Conservation (phyloP, 2,797 vertebrate species). For the Muscicapa comitata region DNA sequence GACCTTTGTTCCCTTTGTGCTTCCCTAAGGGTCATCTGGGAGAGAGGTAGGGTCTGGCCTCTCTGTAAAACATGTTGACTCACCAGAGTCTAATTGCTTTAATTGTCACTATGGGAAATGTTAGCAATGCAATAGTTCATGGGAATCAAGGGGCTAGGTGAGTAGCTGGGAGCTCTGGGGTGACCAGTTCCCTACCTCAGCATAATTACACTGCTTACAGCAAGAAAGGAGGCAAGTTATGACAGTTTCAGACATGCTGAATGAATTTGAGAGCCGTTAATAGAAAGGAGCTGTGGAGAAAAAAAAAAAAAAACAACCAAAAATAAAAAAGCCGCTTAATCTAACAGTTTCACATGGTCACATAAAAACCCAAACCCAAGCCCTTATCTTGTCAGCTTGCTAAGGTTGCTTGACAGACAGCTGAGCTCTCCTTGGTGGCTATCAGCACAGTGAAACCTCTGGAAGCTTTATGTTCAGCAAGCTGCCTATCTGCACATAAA, state of each 20-base stretch:
- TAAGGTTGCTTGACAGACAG: background rate
- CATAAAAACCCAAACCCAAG: background rate
- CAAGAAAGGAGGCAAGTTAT: background rate
- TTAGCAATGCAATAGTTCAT: background rate
- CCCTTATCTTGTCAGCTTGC: background rate
- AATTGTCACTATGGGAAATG: background rate
- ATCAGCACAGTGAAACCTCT: background rate
- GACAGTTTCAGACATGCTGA: background rate
- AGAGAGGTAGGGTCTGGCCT: background rate
- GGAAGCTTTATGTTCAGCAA: background rate
- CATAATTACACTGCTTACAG: background rate
- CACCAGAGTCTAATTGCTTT: background rate
- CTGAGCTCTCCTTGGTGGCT: background rate
- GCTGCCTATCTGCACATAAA: background rate
- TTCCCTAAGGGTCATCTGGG: background rate
- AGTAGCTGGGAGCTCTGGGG: background rate
- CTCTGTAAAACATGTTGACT: background rate
- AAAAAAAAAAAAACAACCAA: too few species aligned
- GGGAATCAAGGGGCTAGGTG: accelerated
- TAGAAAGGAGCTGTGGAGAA: background rate
- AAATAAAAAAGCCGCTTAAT: background rate
- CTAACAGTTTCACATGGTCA: background rate
- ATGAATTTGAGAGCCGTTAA: background rate
- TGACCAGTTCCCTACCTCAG: background rate
- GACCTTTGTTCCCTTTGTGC: background rate